Conservation (phyloP, 2,888 invertebrate species). For the Eumerus sabulonum region DNA sequence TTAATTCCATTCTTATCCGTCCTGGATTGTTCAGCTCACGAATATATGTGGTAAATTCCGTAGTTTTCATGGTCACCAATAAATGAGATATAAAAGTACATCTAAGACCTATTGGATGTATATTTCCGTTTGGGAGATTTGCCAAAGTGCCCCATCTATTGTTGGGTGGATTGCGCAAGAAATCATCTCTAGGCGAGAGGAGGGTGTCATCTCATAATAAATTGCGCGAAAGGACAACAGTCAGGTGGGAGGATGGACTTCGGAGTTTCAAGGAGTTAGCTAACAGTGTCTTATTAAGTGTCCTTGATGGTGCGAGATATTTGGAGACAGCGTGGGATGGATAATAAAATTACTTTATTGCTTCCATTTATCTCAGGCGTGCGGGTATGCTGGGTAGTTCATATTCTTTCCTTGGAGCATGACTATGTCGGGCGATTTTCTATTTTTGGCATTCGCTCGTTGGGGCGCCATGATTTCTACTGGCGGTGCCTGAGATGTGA, state of each 20-base stretch:
- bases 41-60: too few species aligned
- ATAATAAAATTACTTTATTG: slow-evolving; percentile 29
- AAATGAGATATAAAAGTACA: too few species aligned
- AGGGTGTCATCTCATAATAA: too few species aligned
- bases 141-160: slow-evolving; percentile 21
- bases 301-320: slow-evolving; percentile 5
- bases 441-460: neutral
- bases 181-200: neutral
- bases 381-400: neutral
- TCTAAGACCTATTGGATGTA: too few species aligned
- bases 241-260: slow-evolving; percentile 11
- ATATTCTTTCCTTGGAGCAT: slow-evolving; percentile 4
- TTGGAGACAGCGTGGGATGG: neutral
- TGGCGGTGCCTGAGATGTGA: too few species aligned
- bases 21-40: too few species aligned
- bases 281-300: too few species aligned
- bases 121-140: slow-evolving; percentile 12
- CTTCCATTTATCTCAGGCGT: slow-evolving; percentile 16
- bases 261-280: slow-evolving; percentile 14
- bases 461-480: too few species aligned
- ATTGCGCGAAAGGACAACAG: too few species aligned
- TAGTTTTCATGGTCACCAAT: too few species aligned
- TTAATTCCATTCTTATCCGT: neutral
- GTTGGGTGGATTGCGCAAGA: slow-evolving; percentile 3
- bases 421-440: neutral